A percentile compares a stretch with the other conserved stretches of the same genome.
These are phyloP conservation scores for Mesoligia furuncula DNA, from an alignment of 2,888 invertebrate species.

Conservation along the genomic window DNA sequence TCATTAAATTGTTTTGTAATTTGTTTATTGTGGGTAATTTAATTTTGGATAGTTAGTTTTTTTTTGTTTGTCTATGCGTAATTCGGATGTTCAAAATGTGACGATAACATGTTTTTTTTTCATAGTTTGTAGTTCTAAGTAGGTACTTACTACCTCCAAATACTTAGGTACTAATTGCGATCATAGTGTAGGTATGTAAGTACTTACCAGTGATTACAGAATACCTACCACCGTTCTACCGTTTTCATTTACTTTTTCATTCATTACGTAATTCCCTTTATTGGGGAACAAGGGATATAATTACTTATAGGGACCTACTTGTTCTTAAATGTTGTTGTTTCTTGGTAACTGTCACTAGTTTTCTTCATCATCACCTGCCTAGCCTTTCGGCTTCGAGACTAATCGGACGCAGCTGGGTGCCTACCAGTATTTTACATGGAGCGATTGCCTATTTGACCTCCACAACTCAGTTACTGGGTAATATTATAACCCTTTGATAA, in stretches of 20 bases:
- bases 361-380: not conserved
- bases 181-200: too few species aligned
- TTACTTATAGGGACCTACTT: too few species aligned
- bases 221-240: not conserved
- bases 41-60: constrained; percentile 29
- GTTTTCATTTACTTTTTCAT: not conserved
- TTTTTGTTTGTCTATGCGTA: constrained; percentile 2
- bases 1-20: constrained; percentile 58
- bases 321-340: too few species aligned
- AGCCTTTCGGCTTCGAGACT: not conserved
- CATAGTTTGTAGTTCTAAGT: not conserved
- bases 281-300: too few species aligned
- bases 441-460: not conserved
- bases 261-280: not conserved
- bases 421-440: not conserved
- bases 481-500: not conserved
- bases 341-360: too few species aligned
- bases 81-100: not conserved
- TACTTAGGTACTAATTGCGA: not conserved
- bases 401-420: not conserved
- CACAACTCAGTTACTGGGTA: not conserved
- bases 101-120: not conserved
- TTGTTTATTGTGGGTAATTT: constrained; percentile 57
- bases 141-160: not conserved
- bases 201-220: not conserved